Percentiles rank a stretch among this genome's conserved stretches.
Evolutionary conservation across 1,140 invertebrate species (phyloP).

Genomic region (Episyrphus balteatus): DNA sequence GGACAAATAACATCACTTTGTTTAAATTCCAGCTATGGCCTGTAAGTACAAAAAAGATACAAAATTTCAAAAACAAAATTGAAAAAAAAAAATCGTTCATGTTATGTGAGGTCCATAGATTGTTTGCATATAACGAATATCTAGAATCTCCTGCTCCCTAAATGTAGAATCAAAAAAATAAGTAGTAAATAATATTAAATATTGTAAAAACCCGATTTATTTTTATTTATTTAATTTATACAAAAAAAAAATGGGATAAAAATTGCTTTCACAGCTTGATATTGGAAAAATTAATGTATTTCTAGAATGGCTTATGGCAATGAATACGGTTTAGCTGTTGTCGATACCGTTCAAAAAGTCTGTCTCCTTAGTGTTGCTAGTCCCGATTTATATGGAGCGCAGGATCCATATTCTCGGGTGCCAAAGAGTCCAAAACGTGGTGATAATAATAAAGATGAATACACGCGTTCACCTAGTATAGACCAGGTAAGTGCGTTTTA

Average conservation of each 20-base stretch:
- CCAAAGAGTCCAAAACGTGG: constrained; percentile 69
- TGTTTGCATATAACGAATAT: neutral
- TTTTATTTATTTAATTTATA: too few species aligned
- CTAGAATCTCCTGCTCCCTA: too few species aligned
- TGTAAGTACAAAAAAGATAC: constrained; percentile 57
- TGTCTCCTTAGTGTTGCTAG: constrained; percentile 76
- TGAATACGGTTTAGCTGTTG: constrained; percentile 84
- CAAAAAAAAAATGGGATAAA: neutral
- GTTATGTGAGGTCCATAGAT: constrained; percentile 7
- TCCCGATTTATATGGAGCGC: constrained; percentile 76
- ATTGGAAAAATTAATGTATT: constrained; percentile 13
- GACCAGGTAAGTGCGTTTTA: constrained; percentile 64
- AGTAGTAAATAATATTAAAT: neutral
- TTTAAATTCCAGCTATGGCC: constrained; percentile 90
- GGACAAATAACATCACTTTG: constrained; percentile 79
- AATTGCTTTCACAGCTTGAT: neutral
- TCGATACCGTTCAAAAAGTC: constrained; percentile 87
- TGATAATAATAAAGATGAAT: constrained; percentile 48
- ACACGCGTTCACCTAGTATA: constrained; percentile 74
- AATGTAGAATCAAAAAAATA: neutral
- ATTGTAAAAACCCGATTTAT: too few species aligned
- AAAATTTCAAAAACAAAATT: neutral
- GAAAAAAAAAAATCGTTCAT: constrained; percentile 9
- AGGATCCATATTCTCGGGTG: constrained; percentile 78
- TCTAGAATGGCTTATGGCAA: constrained; percentile 91